Base-by-base conservation (phyloP, 2,888 invertebrate genomes). In the Drosophila demipolita region DNA sequence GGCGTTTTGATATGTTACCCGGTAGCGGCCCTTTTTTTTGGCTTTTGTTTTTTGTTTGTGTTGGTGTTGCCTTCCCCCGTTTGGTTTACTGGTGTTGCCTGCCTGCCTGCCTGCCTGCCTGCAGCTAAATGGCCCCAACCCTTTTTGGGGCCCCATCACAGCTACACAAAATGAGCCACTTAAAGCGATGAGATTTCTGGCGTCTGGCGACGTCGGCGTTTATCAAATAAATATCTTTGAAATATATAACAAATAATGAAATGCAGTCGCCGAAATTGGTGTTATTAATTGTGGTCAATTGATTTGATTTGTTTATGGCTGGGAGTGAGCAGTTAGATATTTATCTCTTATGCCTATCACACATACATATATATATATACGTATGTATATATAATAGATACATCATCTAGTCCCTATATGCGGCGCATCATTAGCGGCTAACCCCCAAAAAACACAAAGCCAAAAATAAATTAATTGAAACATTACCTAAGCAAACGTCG, bases 101-200 rank as follows among this genome's bases (percentile, higher is more conserved):
- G 68, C 67, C 59, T 80, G 86, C 66, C 59, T 66, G 68, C 67
- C 59, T 62, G 69, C 38, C 36, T 74, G 87, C 87, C 82, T 71
- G 73, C 63, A 86, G 83, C 63, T 71, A 48, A 64, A 42, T 40
- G 66, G 48, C 64, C 67, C 65, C 53, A 78, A 68, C 57, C 49
- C 40, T 57, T 75, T 15, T 49, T 15, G 26, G 73, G 53, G 26
- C 33, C 17, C 60, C 71, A 42, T 29, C 49, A 15, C 50, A 50
- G n/a, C 32, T 32, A 40, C 68, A 36, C 69, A 68, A 83, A 90
- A 89, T 88, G 90, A 88, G 86, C 87, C 86, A 86, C 86, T 86
- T 86, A 86, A 90, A 88, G 82, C 82, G 89, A 86, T 86, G 86
- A 90, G 90, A 90, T 86, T 90, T 86, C 83, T 86, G 90, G 89